A percentile compares a stretch with the other conserved stretches of the same genome.
These are phyloP conservation scores for Hydrozoanthus tunicans DNA, from an alignment of 64 coral and sea anemone species.

Conservation along the genomic window DNA sequence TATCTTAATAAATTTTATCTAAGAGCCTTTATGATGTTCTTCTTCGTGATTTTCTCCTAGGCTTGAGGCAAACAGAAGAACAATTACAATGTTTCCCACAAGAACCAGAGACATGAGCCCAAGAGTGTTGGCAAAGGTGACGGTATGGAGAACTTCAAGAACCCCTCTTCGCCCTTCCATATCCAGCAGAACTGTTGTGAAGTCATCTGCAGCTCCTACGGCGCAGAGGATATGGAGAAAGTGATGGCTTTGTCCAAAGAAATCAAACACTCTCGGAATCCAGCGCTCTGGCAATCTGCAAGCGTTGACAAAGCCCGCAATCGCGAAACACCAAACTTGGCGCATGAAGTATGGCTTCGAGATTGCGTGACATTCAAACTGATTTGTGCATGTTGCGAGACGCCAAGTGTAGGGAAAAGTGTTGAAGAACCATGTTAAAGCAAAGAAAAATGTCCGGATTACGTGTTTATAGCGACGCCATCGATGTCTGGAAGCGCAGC, in stretches of 20 bases:
- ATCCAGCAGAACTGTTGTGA: slow-evolving; percentile 68
- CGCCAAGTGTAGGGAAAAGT: slow-evolving; percentile 73
- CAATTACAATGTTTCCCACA: slow-evolving; percentile 60
- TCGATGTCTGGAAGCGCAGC: slow-evolving; percentile 80
- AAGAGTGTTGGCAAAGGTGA: slow-evolving; percentile 74
- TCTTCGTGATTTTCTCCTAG: slow-evolving; percentile 40
- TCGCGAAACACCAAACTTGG: slow-evolving; percentile 67
- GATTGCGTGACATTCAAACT: slow-evolving; percentile 63
- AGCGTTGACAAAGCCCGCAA: slow-evolving; percentile 81
- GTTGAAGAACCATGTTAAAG: slow-evolving; percentile 74
- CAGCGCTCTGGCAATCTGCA: slow-evolving; percentile 66
- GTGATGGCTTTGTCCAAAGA: slow-evolving; percentile 92
- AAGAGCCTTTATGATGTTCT: slow-evolving; percentile 46
- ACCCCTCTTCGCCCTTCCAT: slow-evolving; percentile 68
- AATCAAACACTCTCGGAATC: slow-evolving; percentile 71
- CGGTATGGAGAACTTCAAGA: slow-evolving; percentile 1
- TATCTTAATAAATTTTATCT: neutral
- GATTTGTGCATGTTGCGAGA: slow-evolving; percentile 39
- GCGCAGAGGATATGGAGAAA: slow-evolving; percentile 91
- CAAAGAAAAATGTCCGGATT: slow-evolving; percentile 71
- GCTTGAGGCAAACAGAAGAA: slow-evolving; percentile 62
- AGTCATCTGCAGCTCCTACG: slow-evolving; percentile 74
- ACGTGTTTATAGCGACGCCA: slow-evolving; percentile 79
- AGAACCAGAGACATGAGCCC: slow-evolving; percentile 59
- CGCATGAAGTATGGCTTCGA: slow-evolving; percentile 72